Percentiles rank a stretch among this genome's conserved stretches.
Conservation (phyloP, 2,888 invertebrate genomes). For the Cosmopolites sordidus region DNA sequence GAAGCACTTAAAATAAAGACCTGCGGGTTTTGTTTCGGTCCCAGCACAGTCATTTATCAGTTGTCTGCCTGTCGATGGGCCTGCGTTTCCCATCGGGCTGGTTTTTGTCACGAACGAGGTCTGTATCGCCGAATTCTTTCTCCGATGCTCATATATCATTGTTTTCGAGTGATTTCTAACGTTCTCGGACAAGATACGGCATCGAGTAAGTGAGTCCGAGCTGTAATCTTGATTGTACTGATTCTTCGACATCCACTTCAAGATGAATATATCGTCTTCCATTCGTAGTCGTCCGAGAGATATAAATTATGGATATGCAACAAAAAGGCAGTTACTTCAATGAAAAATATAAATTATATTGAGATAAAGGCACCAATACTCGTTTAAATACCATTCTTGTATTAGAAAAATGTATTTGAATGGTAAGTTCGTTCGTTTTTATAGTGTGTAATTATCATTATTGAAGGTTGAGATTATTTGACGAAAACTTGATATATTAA, state of each 20-base stretch:
- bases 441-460: no score
- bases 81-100: conserved; percentile 24
- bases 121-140: conserved; percentile 27
- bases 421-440: no score
- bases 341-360: no score
- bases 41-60: conserved; percentile 23
- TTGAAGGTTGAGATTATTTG: no score
- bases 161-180: conserved; percentile 26
- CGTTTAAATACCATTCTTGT: no score
- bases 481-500: no score
- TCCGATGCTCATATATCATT: conserved; percentile 27
- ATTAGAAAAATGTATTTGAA: no score
- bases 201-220: conserved; percentile 7
- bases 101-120: conserved; percentile 27
- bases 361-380: no score
- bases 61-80: conserved; percentile 6
- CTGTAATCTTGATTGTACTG: not conserved
- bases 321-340: no score
- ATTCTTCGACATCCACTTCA: not conserved
- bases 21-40: conserved; percentile 15
- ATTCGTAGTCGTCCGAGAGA: no score
- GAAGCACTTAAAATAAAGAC: conserved; percentile 5
- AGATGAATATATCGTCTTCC: no score
- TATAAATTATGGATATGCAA: no score
- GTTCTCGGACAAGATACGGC: conserved; percentile 25